Evolutionary conservation across 2,888 invertebrate genomes (phyloP).

Genomic region (Cosmopolites sordidus): DNA sequence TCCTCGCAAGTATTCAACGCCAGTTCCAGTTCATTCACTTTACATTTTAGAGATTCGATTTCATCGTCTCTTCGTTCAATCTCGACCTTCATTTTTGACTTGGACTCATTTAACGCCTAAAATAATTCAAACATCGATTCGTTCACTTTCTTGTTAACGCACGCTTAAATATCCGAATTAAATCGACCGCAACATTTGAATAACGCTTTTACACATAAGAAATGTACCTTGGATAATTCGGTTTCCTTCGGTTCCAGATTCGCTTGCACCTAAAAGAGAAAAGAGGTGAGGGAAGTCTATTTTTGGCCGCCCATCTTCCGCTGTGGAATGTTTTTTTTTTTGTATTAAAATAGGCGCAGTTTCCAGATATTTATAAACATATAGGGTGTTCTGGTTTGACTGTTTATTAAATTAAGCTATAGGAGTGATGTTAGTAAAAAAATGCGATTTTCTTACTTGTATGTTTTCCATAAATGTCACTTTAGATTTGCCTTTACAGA

Average conservation of each 20-base stretch:
- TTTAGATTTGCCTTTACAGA: slow-evolving; percentile 30
- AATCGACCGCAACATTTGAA: not conserved
- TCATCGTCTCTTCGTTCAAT: slow-evolving; percentile 34
- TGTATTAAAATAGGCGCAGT: not conserved
- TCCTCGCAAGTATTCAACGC: slow-evolving; percentile 37
- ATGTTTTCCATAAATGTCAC: slow-evolving; percentile 31
- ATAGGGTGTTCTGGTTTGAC: not conserved
- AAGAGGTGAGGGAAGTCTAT: slow-evolving; percentile 4
- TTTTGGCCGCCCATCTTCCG: not conserved
- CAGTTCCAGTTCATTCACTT: slow-evolving; percentile 39
- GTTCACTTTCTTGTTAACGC: not conserved
- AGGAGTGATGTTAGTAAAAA: not conserved
- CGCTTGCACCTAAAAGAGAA: slow-evolving; percentile 28
- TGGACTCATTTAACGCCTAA: slow-evolving; percentile 24
- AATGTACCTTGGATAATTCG: slow-evolving; percentile 19
- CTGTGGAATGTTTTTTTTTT: not conserved
- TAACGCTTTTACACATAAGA: not conserved
- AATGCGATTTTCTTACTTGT: slow-evolving; percentile 27
- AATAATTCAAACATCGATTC: not conserved
- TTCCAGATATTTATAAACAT: not conserved
- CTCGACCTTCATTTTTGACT: slow-evolving; percentile 32
- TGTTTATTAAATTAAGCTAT: not conserved
- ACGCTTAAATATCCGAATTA: not conserved
- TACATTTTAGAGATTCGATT: slow-evolving; percentile 38
- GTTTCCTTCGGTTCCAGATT: slow-evolving; percentile 22